Evolutionary conservation across 2,797 vertebrate species (phyloP), one percentile per base, ranked within the genome.

Genomic region (Notamacropus eugenii): DNA sequence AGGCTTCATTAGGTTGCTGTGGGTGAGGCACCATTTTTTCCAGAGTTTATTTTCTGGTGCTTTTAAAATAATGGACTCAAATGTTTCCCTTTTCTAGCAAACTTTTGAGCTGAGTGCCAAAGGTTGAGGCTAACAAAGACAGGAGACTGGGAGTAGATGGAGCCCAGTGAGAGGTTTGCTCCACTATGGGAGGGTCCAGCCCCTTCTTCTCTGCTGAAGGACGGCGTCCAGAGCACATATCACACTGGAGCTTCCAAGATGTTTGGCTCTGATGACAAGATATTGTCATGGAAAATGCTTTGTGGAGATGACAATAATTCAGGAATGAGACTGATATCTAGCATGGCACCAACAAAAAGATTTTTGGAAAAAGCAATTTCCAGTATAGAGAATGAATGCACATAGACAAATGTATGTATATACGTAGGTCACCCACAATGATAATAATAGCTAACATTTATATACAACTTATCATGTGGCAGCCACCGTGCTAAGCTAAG

Each of bases 41-140:
- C 90, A 54, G 95, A 95, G 95, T 97, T 96, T 97, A 96, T 98
- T 97, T 97, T 98, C 97, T 97, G 97, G 91, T 94, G 97, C 97
- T 98, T 97, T 98, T 98, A 97, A 98, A 97, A 96, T 97, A 97
- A 98, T 97, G 98, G 97, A 96, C 97, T 98, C 96, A 94, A 96
- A 96, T 98, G 97, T 98, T 97, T 98, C 97, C 92, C 95, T 98
- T 98, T 95, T 97, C 95, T 58, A 98, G 96, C 96, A 95, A 96
- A 97, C 56, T 93, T 90, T 52, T 50, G 94, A 11, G 31, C 1
- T 93, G 97, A 95, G 54, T 97, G 98, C 54, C 97, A 97, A 97
- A 97, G 98, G 96, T 46, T 96, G 98, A 98, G 96, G 94, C 94
- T 29, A 9, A 96, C 96, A 54, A 90, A 0, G 97, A 98, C 97